Conservation (phyloP, 2,113 vertebrate genomes). For the Hippocampus comes region DNA sequence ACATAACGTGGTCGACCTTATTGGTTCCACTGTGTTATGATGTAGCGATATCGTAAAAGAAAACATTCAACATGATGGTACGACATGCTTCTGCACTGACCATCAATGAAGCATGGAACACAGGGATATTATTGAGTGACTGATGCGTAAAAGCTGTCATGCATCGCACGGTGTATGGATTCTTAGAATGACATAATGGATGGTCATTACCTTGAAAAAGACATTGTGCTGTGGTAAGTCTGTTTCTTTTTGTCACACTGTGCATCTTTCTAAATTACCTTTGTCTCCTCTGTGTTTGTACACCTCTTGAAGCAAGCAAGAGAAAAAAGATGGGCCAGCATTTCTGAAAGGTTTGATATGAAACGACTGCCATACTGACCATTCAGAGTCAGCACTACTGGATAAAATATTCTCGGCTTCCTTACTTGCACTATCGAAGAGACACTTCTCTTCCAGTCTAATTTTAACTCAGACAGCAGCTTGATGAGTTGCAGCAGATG, state of each 20-base stretch:
- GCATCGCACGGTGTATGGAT: conserved; percentile 11
- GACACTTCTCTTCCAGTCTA: conserved; percentile 35
- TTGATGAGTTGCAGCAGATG: conserved; percentile 55
- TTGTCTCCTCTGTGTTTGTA: background rate
- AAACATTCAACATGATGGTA: background rate
- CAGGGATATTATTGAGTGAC: conserved; percentile 7
- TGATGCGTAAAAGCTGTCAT: conserved; percentile 18
- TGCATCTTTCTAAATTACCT: conserved; percentile 6
- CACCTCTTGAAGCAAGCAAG: background rate
- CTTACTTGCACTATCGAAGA: conserved; percentile 20
- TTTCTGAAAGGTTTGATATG: conserved; percentile 7
- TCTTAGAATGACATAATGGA: conserved; percentile 26
- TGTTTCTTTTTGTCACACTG: conserved; percentile 7
- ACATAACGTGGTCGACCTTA: background rate
- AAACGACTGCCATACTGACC: conserved; percentile 15
- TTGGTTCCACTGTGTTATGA: background rate
- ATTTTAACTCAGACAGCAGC: conserved; percentile 54
- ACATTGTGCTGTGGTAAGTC: background rate
- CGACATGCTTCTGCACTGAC: background rate
- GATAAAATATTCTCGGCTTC: conserved; percentile 24
- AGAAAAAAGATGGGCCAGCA: background rate
- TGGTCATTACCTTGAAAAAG: conserved; percentile 33
- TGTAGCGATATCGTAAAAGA: background rate
- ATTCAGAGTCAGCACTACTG: background rate
- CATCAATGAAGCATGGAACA: conserved; percentile 10